Percentiles rank a stretch among this genome's conserved stretches.
Conservation (phyloP, 2,888 invertebrate species). For the Conops quadrifasciatus region DNA sequence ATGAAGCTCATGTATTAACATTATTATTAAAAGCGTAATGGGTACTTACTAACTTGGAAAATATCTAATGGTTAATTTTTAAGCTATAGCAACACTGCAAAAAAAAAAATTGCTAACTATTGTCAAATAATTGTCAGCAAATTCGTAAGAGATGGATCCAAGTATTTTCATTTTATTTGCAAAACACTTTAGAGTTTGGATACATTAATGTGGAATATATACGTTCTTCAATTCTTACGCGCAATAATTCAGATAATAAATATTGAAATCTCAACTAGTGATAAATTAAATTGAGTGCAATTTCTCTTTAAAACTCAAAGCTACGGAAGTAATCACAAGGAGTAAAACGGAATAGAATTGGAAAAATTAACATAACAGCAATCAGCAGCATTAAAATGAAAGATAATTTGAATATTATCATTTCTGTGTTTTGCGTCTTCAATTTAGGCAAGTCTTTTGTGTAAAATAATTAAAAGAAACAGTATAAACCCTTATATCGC, state of each 20-base stretch:
- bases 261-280: neutral
- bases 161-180: neutral
- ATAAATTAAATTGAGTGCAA: too few relatives aligned
- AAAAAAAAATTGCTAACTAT: neutral
- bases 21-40: too few relatives aligned
- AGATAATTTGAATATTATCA: conserved; percentile 9
- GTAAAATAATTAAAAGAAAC: neutral
- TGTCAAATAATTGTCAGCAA: neutral
- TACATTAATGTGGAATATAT: neutral
- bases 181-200: neutral
- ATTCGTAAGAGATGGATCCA: neutral
- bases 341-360: neutral
- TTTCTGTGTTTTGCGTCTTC: conserved; percentile 24
- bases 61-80: too few relatives aligned
- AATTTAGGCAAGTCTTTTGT: conserved; percentile 19
- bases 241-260: neutral
- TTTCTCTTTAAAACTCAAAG: too few relatives aligned
- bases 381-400: conserved; percentile 20
- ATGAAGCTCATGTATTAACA: too few relatives aligned
- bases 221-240: neutral
- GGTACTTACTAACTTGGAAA: too few relatives aligned
- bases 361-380: conserved; percentile 10
- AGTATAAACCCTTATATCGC: conserved; percentile 8
- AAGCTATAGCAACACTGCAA: neutral
- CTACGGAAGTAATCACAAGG: too few relatives aligned